phyloP scores from a whole-genome alignment of 2,888 invertebrate species.

The Geotrupes spiniger region DNA sequence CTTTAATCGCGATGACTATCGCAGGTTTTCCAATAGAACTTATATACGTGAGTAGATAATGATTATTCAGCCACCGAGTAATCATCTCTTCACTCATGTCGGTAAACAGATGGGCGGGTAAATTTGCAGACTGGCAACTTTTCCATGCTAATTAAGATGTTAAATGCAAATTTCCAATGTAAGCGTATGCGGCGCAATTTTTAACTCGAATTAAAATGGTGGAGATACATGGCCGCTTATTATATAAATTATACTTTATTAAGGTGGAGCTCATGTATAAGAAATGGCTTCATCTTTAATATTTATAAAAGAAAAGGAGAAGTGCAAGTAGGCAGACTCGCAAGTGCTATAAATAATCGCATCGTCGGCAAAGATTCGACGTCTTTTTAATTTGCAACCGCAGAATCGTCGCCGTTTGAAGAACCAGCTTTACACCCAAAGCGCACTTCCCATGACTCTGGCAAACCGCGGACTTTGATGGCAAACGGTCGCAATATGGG shows the following conservation, averaged over 20 bases:
- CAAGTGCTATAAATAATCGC: slow-evolving; percentile 8
- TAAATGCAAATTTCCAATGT: slow-evolving; percentile 41
- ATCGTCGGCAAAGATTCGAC: slow-evolving; percentile 4
- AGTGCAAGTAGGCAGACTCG: slow-evolving; percentile 1
- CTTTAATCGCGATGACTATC: slow-evolving; percentile 4
- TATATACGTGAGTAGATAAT: background rate
- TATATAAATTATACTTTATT: slow-evolving; percentile 32
- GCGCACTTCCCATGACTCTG: too few relatives aligned
- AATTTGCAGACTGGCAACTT: slow-evolving; percentile 35
- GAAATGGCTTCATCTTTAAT: slow-evolving; percentile 24
- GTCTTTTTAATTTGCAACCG: background rate
- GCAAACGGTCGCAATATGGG: too few relatives aligned
- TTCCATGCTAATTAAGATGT: slow-evolving; percentile 46
- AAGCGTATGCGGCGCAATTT: slow-evolving; percentile 24
- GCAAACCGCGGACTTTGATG: too few relatives aligned
- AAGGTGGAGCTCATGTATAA: slow-evolving; percentile 23
- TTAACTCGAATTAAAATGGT: slow-evolving; percentile 24
- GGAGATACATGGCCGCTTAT: slow-evolving; percentile 25
- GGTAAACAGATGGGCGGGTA: slow-evolving; percentile 43
- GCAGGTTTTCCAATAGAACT: background rate
- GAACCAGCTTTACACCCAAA: too few relatives aligned
- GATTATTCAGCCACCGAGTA: slow-evolving; percentile 11
- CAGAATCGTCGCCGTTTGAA: too few relatives aligned
- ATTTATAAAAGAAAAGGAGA: slow-evolving; percentile 4
- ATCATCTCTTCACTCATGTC: slow-evolving; percentile 10